Conservation (phyloP, 2,888 invertebrate genomes). For the Synergus laeviventris region DNA sequence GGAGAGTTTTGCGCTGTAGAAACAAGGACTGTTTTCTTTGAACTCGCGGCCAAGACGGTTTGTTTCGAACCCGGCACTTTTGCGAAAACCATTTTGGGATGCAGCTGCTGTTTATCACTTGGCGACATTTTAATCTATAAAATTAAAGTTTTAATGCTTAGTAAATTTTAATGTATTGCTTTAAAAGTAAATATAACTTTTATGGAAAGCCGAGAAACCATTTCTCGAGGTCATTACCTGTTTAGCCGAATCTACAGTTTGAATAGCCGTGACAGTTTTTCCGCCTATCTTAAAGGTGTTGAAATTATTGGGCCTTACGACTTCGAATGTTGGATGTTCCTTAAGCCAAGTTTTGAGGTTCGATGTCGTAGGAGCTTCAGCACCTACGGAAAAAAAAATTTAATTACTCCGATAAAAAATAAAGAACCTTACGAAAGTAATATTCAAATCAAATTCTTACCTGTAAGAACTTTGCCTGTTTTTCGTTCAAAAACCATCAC, state of each 20-base stretch:
- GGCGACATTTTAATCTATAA: slow-evolving; percentile 29
- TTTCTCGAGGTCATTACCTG: background rate
- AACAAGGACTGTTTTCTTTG: slow-evolving; percentile 64
- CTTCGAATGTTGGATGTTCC: slow-evolving; percentile 92
- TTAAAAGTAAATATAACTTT: slow-evolving; percentile 18
- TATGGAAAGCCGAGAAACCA: slow-evolving; percentile 3
- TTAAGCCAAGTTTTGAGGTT: slow-evolving; percentile 90
- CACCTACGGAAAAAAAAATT: slow-evolving; percentile 79
- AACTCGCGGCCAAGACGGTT: slow-evolving; percentile 68
- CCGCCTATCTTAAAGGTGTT: slow-evolving; percentile 67
- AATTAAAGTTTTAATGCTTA: slow-evolving; percentile 16
- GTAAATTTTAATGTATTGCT: slow-evolving; percentile 29
- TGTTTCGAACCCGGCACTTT: slow-evolving; percentile 71
- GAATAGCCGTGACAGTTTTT: slow-evolving; percentile 66
- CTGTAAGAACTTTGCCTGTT: slow-evolving; percentile 82
- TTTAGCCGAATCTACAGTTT: slow-evolving; percentile 53
- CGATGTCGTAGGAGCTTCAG: slow-evolving; percentile 88
- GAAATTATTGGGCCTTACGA: slow-evolving; percentile 80
- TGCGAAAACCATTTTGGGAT: slow-evolving; percentile 69
- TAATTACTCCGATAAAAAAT: slow-evolving; percentile 22
- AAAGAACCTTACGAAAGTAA: slow-evolving; percentile 28
- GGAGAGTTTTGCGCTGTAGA: slow-evolving; percentile 61
- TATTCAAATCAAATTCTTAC: slow-evolving; percentile 59
- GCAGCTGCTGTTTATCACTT: slow-evolving; percentile 56
- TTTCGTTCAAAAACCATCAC: slow-evolving; percentile 90